These are phyloP conservation scores for Cataglyphis altisquamis DNA, from an alignment of 2,888 invertebrate species.

Conservation along the genomic window DNA sequence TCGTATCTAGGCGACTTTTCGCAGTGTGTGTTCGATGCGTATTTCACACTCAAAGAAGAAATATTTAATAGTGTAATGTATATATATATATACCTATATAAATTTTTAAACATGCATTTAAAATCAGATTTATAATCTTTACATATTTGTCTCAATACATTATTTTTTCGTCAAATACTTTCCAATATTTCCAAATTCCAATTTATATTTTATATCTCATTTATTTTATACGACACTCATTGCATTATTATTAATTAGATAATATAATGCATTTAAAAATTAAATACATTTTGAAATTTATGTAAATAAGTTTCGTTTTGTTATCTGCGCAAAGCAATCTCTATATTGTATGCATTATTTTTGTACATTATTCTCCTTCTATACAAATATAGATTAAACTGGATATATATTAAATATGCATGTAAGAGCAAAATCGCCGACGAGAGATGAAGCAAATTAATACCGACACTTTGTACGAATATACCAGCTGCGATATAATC, in stretches of 20 bases:
- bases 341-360: background rate
- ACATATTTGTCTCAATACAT: background rate
- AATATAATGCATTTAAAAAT: conserved; percentile 6
- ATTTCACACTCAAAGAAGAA: background rate
- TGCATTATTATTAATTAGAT: background rate
- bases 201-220: background rate
- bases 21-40: conserved; percentile 9
- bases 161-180: background rate
- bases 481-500: background rate
- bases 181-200: background rate
- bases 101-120: background rate
- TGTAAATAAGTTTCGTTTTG: background rate
- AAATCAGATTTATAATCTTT: background rate
- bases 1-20: conserved; percentile 15
- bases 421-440: background rate
- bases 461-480: background rate
- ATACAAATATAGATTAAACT: background rate
- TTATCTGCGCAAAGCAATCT: background rate
- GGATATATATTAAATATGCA: background rate
- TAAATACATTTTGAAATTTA: conserved; percentile 1
- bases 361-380: conserved; percentile 1
- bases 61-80: background rate
- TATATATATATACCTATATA: background rate
- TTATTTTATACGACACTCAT: background rate
- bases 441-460: conserved; percentile 1